Base-by-base conservation (phyloP, 2,888 invertebrate genomes). In the Drosophila antonietae region DNA sequence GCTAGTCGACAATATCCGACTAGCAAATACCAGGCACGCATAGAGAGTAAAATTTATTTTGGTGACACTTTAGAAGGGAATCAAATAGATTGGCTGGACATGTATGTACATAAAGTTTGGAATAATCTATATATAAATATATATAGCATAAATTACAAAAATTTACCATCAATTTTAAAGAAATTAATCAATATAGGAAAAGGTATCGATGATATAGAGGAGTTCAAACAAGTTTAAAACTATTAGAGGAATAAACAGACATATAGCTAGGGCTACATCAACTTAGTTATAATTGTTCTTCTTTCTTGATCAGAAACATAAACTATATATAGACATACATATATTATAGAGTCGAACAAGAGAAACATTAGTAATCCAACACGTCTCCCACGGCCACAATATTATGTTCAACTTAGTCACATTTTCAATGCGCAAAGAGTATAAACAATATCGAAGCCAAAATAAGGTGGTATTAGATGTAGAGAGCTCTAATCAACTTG, bases 401-500 rank as follows among this genome's bases (percentile, higher is more conserved):
- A 33, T 51, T n/a, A 1, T 0, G 15, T 10, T 7, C 15, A 7
- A 15, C 46, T 49, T 66, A 15, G 14, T 9, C 23, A 33, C 33
- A 20, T 20, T 1, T 20, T 20, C 20, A 20, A 20, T 20, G 20
- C 20, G 20, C 20, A 20, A 20, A 20, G 20, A 20, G 20, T 20
- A 20, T 20, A 20, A 20, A 20, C 20, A 20, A 20, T 20, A 12
- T 18, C 31, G 10, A 37, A 14, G 10, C 1, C 37, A 37, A 23
- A 39, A 35, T 49, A 51, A 41, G 15, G 18, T 14, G 12, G 10
- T 9, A 47, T 14, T 14, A 5, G 47, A 15, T 41, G 8, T 15
- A 44, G 23, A 49, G 20, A 33, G 12, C 59, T 88, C 15, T 39
- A 91, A 67, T 91, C 90, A 39, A 91, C 68, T 63, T 91, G 90